These are phyloP conservation scores for Gambusia holbrooki DNA, from an alignment of 2,113 vertebrate species.

Conservation along the genomic window DNA sequence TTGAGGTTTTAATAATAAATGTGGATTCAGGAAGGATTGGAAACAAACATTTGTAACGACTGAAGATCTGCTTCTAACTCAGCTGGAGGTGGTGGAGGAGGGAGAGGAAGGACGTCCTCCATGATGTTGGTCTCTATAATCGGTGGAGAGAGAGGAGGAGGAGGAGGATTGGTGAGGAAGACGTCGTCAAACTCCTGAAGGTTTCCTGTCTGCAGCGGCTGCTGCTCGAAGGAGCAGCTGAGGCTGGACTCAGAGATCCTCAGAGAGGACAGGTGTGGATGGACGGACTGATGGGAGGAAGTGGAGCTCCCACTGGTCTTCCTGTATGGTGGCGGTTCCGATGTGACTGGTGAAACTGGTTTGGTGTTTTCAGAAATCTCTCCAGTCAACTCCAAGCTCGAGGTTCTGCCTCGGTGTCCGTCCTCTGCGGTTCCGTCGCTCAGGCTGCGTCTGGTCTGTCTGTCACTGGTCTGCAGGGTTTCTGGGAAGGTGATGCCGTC, in stretches of 20 bases:
- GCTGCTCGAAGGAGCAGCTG: background rate
- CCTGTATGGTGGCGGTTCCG: rapidly evolving
- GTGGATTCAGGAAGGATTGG: background rate
- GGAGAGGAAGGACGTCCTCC: slow-evolving; percentile 75
- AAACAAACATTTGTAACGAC: slow-evolving; percentile 36
- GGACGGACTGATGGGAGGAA: slow-evolving; percentile 27
- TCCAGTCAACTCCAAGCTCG: slow-evolving; percentile 46
- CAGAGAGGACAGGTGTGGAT: slow-evolving; percentile 72
- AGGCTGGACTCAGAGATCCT: slow-evolving; percentile 85
- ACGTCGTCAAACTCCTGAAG: slow-evolving; percentile 82
- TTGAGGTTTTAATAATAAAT: background rate
- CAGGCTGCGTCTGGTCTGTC: slow-evolving; percentile 31
- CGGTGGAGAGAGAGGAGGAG: slow-evolving; percentile 39
- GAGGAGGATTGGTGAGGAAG: slow-evolving; percentile 78
- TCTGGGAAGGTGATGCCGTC: slow-evolving; percentile 69
- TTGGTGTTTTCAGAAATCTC: background rate
- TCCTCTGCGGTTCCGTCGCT: slow-evolving; percentile 62
- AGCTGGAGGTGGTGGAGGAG: slow-evolving; percentile 65
- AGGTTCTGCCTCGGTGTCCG: slow-evolving; percentile 45
- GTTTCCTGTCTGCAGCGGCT: slow-evolving; percentile 30
- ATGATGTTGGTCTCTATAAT: slow-evolving; percentile 61
- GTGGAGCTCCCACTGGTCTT: slow-evolving; percentile 36
- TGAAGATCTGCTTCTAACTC: slow-evolving; percentile 14
- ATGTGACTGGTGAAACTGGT: slow-evolving; percentile 30
- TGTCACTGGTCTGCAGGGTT: slow-evolving; percentile 2